Percentiles rank a stretch among this genome's conserved stretches.
These are phyloP conservation scores for Philantomba maxwellii DNA, from an alignment of 2,113 vertebrate species.

Conservation along the genomic window DNA sequence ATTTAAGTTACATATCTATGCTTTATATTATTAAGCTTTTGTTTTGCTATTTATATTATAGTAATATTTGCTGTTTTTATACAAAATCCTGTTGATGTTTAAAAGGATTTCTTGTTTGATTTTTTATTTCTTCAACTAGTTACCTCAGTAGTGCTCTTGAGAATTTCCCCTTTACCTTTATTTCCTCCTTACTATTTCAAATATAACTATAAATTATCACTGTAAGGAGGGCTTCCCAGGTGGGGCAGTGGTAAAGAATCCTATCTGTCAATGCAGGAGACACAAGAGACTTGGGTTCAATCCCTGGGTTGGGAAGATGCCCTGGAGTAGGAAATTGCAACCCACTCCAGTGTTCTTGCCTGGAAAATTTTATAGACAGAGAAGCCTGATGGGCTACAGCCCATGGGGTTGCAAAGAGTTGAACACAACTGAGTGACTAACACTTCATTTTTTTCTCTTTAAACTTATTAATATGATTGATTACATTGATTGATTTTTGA, in stretches of 20 bases:
- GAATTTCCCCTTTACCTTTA: background rate
- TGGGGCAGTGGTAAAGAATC: background rate
- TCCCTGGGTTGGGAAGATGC: background rate
- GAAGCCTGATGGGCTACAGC: background rate
- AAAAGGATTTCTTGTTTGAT: background rate
- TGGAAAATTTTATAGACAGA: background rate
- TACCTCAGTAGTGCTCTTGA: background rate
- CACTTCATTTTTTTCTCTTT: background rate
- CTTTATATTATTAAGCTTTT: background rate
- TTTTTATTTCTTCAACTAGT: background rate
- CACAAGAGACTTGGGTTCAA: background rate
- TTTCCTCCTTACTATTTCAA: background rate
- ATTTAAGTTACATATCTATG: background rate
- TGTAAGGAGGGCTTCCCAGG: background rate
- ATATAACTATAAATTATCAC: background rate
- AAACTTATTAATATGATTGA: background rate
- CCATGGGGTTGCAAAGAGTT: background rate
- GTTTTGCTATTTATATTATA: background rate
- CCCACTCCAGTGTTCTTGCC: background rate
- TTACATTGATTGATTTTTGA: background rate
- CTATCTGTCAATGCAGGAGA: background rate
- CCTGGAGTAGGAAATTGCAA: background rate
- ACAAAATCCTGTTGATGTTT: background rate
- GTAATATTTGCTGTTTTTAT: background rate
- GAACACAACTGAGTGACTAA: background rate